These are phyloP conservation scores for Cryptophagus acutangulus DNA, from an alignment of 2,888 invertebrate species.

Conservation along the genomic window DNA sequence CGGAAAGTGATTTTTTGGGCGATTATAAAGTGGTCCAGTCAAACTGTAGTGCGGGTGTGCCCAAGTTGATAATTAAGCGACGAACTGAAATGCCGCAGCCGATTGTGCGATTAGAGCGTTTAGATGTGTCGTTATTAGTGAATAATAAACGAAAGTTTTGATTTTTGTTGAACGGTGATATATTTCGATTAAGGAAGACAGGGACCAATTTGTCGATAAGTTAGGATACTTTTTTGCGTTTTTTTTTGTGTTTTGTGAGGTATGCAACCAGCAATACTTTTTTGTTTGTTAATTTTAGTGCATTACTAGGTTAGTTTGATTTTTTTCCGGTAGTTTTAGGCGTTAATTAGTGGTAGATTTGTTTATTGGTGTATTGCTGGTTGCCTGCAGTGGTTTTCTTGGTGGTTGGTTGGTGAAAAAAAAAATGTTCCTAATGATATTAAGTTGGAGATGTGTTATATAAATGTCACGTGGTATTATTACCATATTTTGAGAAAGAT, in stretches of 20 bases:
- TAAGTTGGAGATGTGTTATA: too few species aligned
- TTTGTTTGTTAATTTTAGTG: too few species aligned
- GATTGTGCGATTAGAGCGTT: constrained; percentile 35
- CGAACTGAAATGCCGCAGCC: constrained; percentile 35
- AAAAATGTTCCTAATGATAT: too few species aligned
- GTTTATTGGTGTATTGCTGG: too few species aligned
- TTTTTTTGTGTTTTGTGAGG: not conserved
- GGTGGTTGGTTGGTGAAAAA: too few species aligned
- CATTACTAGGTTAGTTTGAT: too few species aligned
- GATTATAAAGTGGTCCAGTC: constrained; percentile 36
- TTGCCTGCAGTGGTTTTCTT: too few species aligned
- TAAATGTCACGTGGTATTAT: too few species aligned
- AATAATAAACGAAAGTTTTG: constrained; percentile 23
- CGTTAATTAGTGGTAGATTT: too few species aligned
- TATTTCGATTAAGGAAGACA: constrained; percentile 16
- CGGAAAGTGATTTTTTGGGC: constrained; percentile 23
- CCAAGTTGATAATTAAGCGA: constrained; percentile 38
- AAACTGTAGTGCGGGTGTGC: constrained; percentile 33
- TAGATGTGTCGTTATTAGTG: constrained; percentile 26
- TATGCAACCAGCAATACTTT: not conserved
- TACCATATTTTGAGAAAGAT: too few species aligned
- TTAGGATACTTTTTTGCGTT: constrained; percentile 8
- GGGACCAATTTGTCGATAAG: constrained; percentile 21
- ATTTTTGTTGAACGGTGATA: too few species aligned
- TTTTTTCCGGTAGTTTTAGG: too few species aligned